Percentiles rank a stretch among this genome's conserved stretches.
These are phyloP conservation scores for Heliconius eleuchia DNA, from an alignment of 1,140 invertebrate genomes.

Conservation along the genomic window DNA sequence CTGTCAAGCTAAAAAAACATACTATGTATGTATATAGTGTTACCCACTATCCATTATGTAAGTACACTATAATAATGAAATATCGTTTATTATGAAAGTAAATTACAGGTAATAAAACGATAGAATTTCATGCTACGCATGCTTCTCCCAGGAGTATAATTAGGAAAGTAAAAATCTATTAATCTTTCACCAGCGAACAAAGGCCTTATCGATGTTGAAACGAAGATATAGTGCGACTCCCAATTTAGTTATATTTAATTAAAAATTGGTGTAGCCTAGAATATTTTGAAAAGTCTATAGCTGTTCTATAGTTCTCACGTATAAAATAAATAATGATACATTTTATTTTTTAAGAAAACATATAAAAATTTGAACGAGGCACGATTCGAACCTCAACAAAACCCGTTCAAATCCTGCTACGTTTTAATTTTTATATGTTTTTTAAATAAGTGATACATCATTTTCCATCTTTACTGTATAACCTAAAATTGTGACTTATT, in stretches of 20 bases:
- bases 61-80: not conserved
- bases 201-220: slow-evolving; percentile 2
- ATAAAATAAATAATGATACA: no score
- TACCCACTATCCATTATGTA: not conserved
- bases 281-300: no score
- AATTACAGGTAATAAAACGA: slow-evolving; percentile 7
- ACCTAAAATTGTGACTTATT: no score
- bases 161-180: slow-evolving; percentile 12
- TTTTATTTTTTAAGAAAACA: no score
- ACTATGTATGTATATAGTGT: not conserved
- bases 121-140: slow-evolving; percentile 4
- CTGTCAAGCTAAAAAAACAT: no score
- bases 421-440: no score
- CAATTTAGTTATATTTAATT: not conserved
- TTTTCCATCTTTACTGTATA: no score
- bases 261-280: not conserved
- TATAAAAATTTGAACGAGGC: no score
- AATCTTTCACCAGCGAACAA: slow-evolving; percentile 7
- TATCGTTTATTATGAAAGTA: not conserved
- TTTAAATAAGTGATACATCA: no score
- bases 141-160: not conserved
- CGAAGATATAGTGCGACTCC: not conserved
- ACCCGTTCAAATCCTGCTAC: no score
- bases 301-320: no score
- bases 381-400: no score